Conservation (phyloP, 1,140 invertebrate genomes). For the Conopomorpha cramerella region DNA sequence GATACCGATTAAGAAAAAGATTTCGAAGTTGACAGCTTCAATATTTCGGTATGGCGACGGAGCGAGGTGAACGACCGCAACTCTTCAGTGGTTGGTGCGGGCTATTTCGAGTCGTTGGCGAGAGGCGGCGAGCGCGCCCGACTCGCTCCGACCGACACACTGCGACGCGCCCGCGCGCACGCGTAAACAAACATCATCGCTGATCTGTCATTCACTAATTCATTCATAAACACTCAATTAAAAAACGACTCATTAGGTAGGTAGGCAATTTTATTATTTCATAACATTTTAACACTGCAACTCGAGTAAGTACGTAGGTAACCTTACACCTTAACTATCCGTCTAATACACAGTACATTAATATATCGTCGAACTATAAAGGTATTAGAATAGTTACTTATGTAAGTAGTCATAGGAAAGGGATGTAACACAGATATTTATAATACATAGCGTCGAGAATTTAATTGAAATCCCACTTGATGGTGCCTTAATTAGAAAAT, state of each 20-base stretch:
- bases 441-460: no score
- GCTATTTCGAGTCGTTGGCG: slow-evolving; percentile 48
- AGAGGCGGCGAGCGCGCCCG: slow-evolving; percentile 29
- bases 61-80: slow-evolving; percentile 47
- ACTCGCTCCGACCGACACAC: slow-evolving; percentile 14
- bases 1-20: slow-evolving; percentile 24
- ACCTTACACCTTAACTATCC: no score
- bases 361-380: neutral
- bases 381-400: neutral
- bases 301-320: neutral
- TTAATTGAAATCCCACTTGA: no score
- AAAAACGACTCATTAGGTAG: slow-evolving; percentile 30
- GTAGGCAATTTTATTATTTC: slow-evolving; percentile 9
- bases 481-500: no score
- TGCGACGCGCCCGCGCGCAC: slow-evolving; percentile 18
- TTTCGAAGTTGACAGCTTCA: slow-evolving; percentile 26
- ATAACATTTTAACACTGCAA: slow-evolving; percentile 2
- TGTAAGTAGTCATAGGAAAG: no score
- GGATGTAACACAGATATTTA: no score
- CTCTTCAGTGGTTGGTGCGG: slow-evolving; percentile 29
- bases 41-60: slow-evolving; percentile 47
- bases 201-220: slow-evolving; percentile 54
- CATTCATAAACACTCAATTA: slow-evolving; percentile 57
- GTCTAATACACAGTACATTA: neutral
- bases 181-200: slow-evolving; percentile 55